Conservation (phyloP, 2,113 vertebrate genomes). For the Struthio camelus region DNA sequence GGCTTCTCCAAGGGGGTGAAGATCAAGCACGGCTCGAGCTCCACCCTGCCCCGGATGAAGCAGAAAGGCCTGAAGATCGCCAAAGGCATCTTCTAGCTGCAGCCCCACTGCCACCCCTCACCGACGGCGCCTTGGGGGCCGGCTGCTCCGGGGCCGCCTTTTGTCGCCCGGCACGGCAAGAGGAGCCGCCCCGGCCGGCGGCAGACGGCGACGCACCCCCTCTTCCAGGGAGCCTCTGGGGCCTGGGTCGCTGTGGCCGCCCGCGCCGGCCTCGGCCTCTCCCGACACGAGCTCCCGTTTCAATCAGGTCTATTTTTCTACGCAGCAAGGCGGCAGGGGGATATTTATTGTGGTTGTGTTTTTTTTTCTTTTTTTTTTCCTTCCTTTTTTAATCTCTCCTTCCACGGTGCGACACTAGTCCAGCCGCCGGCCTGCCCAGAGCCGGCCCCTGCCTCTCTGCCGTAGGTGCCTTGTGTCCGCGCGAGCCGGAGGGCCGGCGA, state of each 20-base stretch:
- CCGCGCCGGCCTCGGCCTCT: background rate
- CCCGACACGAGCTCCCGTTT: slow-evolving; percentile 14
- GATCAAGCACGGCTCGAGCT: slow-evolving; percentile 91
- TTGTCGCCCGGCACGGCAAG: background rate
- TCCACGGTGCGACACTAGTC: slow-evolving; percentile 26
- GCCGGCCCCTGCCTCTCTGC: slow-evolving; percentile 70
- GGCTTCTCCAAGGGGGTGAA: slow-evolving; percentile 83
- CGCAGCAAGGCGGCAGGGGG: slow-evolving; percentile 7
- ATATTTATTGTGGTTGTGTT: background rate
- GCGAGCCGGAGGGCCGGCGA: slow-evolving; percentile 2
- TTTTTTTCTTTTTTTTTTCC: background rate
- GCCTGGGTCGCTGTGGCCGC: background rate
- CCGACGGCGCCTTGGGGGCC: slow-evolving; percentile 23
- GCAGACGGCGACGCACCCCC: background rate
- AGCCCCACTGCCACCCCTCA: slow-evolving; percentile 35
- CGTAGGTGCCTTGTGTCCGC: slow-evolving; percentile 79
- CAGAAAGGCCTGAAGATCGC: slow-evolving; percentile 98
- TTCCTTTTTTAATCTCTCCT: background rate
- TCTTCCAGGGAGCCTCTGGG: background rate
- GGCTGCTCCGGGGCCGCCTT: background rate
- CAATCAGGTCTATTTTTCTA: slow-evolving; percentile 50
- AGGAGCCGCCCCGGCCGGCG: background rate
- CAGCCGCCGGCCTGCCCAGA: slow-evolving; percentile 48
- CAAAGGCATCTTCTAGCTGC: slow-evolving; percentile 95
- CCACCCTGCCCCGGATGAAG: slow-evolving; percentile 95